Percentiles rank a stretch among this genome's conserved stretches.
Conservation (phyloP, 1,140 invertebrate genomes). For the Lasaia peninsularis region DNA sequence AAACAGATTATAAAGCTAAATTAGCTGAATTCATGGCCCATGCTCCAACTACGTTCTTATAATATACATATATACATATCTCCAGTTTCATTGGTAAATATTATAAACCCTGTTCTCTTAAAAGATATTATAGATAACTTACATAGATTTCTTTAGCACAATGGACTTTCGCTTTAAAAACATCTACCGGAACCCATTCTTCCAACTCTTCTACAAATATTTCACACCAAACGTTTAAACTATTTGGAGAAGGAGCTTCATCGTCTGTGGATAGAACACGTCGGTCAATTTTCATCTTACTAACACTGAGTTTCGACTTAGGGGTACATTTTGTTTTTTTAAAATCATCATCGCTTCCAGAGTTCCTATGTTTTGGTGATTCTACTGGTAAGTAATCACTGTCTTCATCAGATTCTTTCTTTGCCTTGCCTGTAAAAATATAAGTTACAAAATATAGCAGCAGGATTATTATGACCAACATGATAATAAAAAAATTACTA, state of each 20-base stretch:
- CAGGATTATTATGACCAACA: background rate
- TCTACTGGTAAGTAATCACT: slow-evolving; percentile 74
- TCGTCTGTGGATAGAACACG: slow-evolving; percentile 25
- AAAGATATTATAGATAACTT: slow-evolving; percentile 59
- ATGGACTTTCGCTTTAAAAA: slow-evolving; percentile 15
- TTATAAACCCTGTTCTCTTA: too few relatives aligned
- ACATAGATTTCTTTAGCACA: slow-evolving; percentile 82
- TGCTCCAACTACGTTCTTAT: too few relatives aligned
- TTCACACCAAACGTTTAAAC: slow-evolving; percentile 21
- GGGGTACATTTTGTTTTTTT: slow-evolving; percentile 29
- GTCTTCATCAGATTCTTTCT: slow-evolving; percentile 65
- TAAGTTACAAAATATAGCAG: background rate
- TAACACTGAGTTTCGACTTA: slow-evolving; percentile 16
- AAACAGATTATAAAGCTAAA: too few relatives aligned
- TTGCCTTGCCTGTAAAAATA: slow-evolving; percentile 45
- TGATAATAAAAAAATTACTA: too few relatives aligned
- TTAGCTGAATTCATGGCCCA: too few relatives aligned
- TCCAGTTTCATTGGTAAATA: too few relatives aligned
- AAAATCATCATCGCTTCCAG: slow-evolving; percentile 67
- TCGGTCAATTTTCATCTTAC: slow-evolving; percentile 26
- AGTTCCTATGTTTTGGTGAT: slow-evolving; percentile 36
- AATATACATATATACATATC: too few relatives aligned
- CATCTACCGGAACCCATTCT: slow-evolving; percentile 19
- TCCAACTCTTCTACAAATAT: slow-evolving; percentile 20
- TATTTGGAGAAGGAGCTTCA: background rate